Evolutionary conservation across 2,797 vertebrate species (phyloP).

Genomic region (Chrysocyon brachyurus): DNA sequence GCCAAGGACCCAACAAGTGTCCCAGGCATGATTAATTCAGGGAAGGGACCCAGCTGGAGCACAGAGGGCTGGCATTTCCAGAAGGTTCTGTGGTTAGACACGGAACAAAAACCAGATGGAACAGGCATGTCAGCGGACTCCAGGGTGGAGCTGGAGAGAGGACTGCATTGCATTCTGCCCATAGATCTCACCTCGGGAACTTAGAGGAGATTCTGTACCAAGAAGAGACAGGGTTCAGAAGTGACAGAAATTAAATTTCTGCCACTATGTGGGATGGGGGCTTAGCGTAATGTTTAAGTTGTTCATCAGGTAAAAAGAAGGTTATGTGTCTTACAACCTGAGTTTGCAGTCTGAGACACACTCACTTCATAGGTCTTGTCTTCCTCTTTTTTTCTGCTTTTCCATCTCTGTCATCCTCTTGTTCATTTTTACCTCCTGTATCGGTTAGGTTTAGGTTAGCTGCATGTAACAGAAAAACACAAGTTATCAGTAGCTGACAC

Average conservation of each 20-base stretch:
- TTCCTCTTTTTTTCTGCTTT: neutral
- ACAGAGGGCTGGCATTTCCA: fast-evolving
- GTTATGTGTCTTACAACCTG: neutral
- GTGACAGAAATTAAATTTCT: neutral
- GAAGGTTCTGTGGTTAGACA: neutral
- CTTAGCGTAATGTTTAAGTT: neutral
- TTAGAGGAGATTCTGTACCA: neutral
- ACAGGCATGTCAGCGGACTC: neutral
- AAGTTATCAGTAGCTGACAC: neutral
- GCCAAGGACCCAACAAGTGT: neutral
- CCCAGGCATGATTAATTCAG: neutral
- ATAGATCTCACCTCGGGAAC: neutral
- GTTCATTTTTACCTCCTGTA: neutral
- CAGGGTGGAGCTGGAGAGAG: too few species aligned
- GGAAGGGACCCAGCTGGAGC: neutral
- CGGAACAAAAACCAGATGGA: fast-evolving
- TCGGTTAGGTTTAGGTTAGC: neutral
- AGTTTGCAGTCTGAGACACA: neutral
- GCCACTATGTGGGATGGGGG: neutral
- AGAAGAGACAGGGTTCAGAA: neutral
- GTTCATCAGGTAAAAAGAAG: neutral
- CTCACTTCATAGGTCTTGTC: neutral
- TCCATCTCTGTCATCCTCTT: neutral
- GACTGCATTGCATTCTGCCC: neutral
- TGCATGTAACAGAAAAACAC: neutral